phyloP scores from a whole-genome alignment of 2,113 vertebrate genomes.

The Dinomys branickii region DNA sequence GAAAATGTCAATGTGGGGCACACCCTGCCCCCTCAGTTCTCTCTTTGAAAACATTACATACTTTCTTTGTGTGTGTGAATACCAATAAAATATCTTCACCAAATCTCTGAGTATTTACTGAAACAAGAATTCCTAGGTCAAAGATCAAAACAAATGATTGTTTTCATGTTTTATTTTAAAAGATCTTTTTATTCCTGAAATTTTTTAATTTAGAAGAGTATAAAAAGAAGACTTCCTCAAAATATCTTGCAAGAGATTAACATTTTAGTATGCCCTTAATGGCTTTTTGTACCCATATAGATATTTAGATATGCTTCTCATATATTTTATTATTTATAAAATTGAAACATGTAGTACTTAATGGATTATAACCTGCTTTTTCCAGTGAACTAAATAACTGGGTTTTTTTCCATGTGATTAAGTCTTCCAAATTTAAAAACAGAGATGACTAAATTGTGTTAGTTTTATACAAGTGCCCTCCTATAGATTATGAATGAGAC shows the following conservation, averaged over 20 bases:
- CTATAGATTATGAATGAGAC: background rate
- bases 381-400: conserved; percentile 33
- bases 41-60: background rate
- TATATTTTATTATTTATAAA: conserved; percentile 61
- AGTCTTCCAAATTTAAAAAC: conserved; percentile 56
- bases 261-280: background rate
- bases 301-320: conserved; percentile 13
- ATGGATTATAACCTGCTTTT: conserved; percentile 41
- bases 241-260: conserved; percentile 16
- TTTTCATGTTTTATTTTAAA: conserved; percentile 29
- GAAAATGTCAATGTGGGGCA: background rate
- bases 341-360: conserved; percentile 9
- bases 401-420: conserved; percentile 36
- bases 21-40: background rate
- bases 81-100: background rate
- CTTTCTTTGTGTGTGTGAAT: background rate
- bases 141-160: background rate
- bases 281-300: background rate
- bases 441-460: background rate
- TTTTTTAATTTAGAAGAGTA: conserved; percentile 46
- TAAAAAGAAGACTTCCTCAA: background rate
- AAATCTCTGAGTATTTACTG: conserved; percentile 30
- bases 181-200: background rate
- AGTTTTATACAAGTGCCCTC: background rate
- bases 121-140: background rate